Base-by-base conservation (phyloP, 2,888 invertebrate species). In the Conchocele bisecta region DNA sequence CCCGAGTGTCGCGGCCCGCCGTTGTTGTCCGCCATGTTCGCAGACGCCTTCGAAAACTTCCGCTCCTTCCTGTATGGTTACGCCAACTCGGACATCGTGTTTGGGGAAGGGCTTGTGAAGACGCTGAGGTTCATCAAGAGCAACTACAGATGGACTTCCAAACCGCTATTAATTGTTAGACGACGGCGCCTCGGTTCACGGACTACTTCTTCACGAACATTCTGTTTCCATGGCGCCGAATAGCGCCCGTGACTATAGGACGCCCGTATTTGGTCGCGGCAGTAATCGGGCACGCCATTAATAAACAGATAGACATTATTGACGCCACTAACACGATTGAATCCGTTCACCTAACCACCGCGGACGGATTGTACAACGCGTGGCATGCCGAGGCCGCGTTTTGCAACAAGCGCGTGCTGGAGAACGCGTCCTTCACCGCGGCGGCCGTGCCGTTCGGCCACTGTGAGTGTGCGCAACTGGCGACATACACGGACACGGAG, bases 191-290 rank as follows among this genome's bases (percentile, higher is more conserved):
- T 24, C 51, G 70, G 7, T 70, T 64, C 3, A 70, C 70, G 24
- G 70, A 70, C 53, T 70, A 53, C 29, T 70, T 64, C 41, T 70
- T 70, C 41, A 53, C 70, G 2, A 70, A 70, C 41, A 39, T 33
- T 54, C 44, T 31, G 22, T 70, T 70, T 46, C 70, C 70, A 11
- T 70, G 70, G 70, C 46, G 53, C 1, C 17, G 46, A 31, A 58
- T 58, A 15, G 64, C 70, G n/a, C 24, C 22, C 17, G 64, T 70
- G 1, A 64, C 26, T 20, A 48, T 70, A 15, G 70, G 70, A 3
- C 42, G 70, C 7, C 70, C 70, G 1, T 70, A 31, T 11, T 58
- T 70, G 15, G 64, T 70, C 11, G 44, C 64, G 6, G 58, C 70
- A 3, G 61, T 64, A 13, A 64, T 70, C 39, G 58, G 24, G 0